Evolutionary conservation across 1,140 invertebrate species (phyloP), one percentile per base, ranked within the genome.

Genomic region (Bathynomus jamesi): DNA sequence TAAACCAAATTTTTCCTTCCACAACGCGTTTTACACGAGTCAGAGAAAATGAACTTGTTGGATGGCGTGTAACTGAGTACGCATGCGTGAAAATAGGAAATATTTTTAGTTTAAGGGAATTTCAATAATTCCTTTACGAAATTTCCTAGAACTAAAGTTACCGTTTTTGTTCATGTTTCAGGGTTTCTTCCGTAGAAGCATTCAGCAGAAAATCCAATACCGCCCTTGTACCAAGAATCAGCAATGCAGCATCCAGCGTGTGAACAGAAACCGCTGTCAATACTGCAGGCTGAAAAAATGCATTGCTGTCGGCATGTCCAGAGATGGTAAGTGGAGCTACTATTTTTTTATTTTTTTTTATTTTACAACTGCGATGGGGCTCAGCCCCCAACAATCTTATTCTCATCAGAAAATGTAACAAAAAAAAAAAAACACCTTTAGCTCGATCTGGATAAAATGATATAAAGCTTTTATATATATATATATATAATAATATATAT

Each of bases 181-280:
- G 86, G 86, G 86, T n/a, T 87, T 87, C 79, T 88, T 88, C 85
- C 84, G 87, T 79, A 84, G 90, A 82, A 91, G 92, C 84, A 97
- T 98, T 81, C 95, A 98, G 85, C 95, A 98, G 86, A 97, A 98
- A 86, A 97, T 98, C 76, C 94, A 96, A 83, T 98, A 97, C 85
- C 87, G 95, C 78, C 94, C 95, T 31, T 98, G 95, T 85, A 96
- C 94, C 80, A 96, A 97, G 84, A 96, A 95, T 83, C 95, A 98
- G 83, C 93, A 97, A 86, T 98, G 95, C 85, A 92, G 92, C 83
- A 98, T 98, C 79, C 86, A 97, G 69, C 87, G 94, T 78, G 96
- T 96, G 84, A 98, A 97, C 86, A 88, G 96, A 81, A 98, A 98
- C 84, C 89, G 95, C 78, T 98, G 96, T 84, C 95, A 98, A 82